Base-by-base conservation (phyloP, 2,888 invertebrate genomes). In the Synanthedon myopaeformis region DNA sequence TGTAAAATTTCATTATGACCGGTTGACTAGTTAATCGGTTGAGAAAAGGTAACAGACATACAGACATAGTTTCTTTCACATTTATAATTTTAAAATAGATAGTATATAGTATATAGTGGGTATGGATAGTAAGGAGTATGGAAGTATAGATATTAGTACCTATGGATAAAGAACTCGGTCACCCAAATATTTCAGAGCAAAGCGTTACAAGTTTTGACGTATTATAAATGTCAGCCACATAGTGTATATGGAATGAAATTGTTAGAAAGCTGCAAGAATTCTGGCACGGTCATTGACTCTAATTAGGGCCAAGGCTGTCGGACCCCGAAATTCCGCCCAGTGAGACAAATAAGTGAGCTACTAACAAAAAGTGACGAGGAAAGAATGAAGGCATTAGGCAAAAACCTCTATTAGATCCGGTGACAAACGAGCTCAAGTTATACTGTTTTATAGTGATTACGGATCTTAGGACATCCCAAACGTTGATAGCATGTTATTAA, bases 341-440 rank as follows among this genome's bases (percentile, higher is more conserved):
- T 60, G 58, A 60, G 65, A 66, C 65, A 64, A 69, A 71, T 68
- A 68, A 62, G 62, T 61, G 61, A 57, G 60, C 61, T 55, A 55
- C 59, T 57, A 56, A 58, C 65, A 72, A 72, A 74, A 75, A 72
- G 60, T 60, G 61, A 65, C 63, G 64, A 53, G 57, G 63, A 76
- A 73, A 75, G 71, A 76, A 75, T 69, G 65, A 62, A 64, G 59
- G 65, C 62, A 68, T 70, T 69, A 66, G 64, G 67, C 67, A 74
- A 76, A 76, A 76, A 74, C 74, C 65, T 72, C 74, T 72, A 74
- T 76, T 75, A 72, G 66, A 57, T 59, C 61, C 59, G 54, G 72
- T 78, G 76, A 79, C 71, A 74, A 73, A 78, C 70, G 74, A 72
- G 63, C 65, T 53, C 53, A 56, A 55, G 56, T 63, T 59, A 60